Base-by-base conservation (phyloP, 2,797 vertebrate species). In the Ciconia nigra region DNA sequence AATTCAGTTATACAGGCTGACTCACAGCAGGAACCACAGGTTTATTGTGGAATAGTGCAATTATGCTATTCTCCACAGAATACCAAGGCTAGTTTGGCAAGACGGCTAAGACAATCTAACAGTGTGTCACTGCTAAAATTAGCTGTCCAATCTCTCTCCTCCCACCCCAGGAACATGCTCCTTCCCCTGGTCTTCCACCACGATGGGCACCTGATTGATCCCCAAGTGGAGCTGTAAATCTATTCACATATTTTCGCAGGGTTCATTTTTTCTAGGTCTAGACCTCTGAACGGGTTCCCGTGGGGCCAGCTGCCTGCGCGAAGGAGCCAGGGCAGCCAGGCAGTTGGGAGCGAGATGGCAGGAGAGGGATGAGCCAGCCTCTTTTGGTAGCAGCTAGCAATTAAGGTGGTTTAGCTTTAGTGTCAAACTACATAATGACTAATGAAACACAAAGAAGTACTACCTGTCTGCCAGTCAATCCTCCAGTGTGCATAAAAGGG, bases 1-100 rank as follows among this genome's bases (percentile, higher is more conserved):
- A 78, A 93, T 61, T 81, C 74, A 66, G 86, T 82, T 89, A 18
- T 14, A 54, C 20, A 58, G 52, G 55, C 87, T 93, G 93, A 92
- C 67, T 94, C 84, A 87, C 52, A 67, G 52, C 33, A 58, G 65
- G 57, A 89, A 51, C 41, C 76, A 55, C 73, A 73, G 77, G 42
- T 93, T 90, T 90, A 31, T 9, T 80, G 80, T 55, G 81, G 77
- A 94, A 82, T 16, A 85, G 33, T 72, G 72, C 20, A 78, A 58
- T 52, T 87, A 33, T 37, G 62, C 63, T 72, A 20, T 52, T 63
- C 70, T 89, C 47, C 67, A 65, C 44, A 89, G 87, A 92, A 51
- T 4, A 67, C 13, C 35, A 55, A 76, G 47, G 49, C 51, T 78
- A 70, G 25, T 78, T 88, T 63, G 55, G 44, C 67, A 73, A 73